Evolutionary conservation across 30 jellyfish, hydroid and myxozoan genomes (phyloP).

Genomic region (Hydra vulgaris): DNA sequence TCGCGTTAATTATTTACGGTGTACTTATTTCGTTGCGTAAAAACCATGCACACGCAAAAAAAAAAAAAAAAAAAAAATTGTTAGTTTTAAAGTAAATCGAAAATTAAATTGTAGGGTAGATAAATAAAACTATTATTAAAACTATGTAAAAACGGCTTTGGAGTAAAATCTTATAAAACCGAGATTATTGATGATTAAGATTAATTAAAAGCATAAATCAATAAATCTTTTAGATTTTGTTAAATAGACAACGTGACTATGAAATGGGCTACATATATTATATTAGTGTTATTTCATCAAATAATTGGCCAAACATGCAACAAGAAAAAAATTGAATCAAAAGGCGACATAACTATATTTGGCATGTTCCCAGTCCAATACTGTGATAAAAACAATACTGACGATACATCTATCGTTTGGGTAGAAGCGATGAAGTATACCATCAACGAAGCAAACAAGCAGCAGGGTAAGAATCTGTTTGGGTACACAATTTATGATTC

Average conservation of each 20-base stretch:
- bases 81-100: too few relatives aligned
- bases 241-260: neutral
- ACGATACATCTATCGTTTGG: neutral
- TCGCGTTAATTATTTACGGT: too few relatives aligned
- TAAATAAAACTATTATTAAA: too few relatives aligned
- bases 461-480: neutral
- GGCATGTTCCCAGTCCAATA: neutral
- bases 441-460: neutral
- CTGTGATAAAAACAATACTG: neutral
- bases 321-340: neutral
- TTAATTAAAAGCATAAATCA: too few relatives aligned
- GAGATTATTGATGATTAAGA: too few relatives aligned
- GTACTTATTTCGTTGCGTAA: too few relatives aligned
- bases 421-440: constrained; percentile 17
- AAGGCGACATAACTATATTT: neutral
- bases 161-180: too few relatives aligned
- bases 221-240: too few relatives aligned
- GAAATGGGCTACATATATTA: neutral
- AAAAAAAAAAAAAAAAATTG: too few relatives aligned
- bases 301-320: neutral
- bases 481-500: constrained; percentile 23
- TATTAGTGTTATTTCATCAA: neutral
- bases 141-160: too few relatives aligned
- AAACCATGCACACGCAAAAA: too few relatives aligned
- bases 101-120: too few relatives aligned